phyloP scores from a whole-genome alignment of 2,113 vertebrate genomes.

The Urocolius indicus region DNA sequence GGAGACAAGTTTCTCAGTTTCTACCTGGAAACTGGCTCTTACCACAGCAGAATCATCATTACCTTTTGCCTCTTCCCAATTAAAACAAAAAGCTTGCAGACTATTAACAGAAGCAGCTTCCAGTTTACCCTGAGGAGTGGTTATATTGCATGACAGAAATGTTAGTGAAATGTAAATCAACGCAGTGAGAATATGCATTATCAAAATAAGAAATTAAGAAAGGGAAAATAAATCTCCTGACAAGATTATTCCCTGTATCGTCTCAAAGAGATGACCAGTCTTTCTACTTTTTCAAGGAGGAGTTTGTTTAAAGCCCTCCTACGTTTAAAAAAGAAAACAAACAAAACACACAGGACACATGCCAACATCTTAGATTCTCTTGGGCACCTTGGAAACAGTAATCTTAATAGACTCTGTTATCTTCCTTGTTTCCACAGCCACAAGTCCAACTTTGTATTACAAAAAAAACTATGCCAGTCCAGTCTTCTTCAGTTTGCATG shows the following conservation, averaged over 20 bases:
- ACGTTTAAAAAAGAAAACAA: not conserved
- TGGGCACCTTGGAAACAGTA: not conserved
- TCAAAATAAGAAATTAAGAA: not conserved
- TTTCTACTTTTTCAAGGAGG: not conserved
- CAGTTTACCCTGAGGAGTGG: not conserved
- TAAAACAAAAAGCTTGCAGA: not conserved
- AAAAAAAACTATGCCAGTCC: not conserved
- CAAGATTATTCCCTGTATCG: not conserved
- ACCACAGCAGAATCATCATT: not conserved
- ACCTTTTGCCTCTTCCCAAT: not conserved
- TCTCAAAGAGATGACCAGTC: not conserved
- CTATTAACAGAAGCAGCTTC: not conserved
- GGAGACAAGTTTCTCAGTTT: not conserved
- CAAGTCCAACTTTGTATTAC: not conserved
- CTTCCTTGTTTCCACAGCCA: not conserved
- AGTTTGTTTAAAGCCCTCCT: not conserved
- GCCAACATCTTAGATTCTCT: not conserved
- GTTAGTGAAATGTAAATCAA: not conserved
- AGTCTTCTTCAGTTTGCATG: not conserved
- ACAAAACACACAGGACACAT: rapidly evolving
- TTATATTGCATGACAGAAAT: not conserved
- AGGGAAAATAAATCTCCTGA: not conserved
- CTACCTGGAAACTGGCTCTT: not conserved
- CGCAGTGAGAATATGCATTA: not conserved
- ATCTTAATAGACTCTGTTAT: not conserved